Evolutionary conservation across 2,888 invertebrate genomes (phyloP), one percentile per base, ranked within the genome.

Genomic region (Drosophila rubida): DNA sequence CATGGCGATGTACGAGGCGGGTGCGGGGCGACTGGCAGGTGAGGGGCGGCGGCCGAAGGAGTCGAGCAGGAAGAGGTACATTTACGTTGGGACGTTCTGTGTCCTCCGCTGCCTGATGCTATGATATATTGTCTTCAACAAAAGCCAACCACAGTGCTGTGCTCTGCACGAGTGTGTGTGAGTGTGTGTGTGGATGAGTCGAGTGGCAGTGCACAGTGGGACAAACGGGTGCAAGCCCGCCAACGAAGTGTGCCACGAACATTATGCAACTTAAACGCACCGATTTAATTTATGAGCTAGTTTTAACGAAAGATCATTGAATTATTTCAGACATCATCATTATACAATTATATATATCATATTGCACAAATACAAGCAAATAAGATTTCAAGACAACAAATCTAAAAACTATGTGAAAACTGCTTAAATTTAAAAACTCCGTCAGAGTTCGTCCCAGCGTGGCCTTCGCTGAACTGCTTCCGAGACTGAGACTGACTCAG

Each of bases 61-160:
- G 50, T 46, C 8, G 8, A 16, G 42, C 14, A 41, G 27, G 30
- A 44, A 58, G 62, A 39, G 44, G 35, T 72, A 44, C 69, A 72
- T 75, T 82, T 50, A 59, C 65, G 64, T 79, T 74, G 75, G 6
- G 2, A 37, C 35, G 35, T 37, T 37, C 27, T 70, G 49, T 66
- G 54, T 67, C 45, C 78, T 66, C 46, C 50, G 54, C 55, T 67
- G 67, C 72, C 80, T 80, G 84, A 85, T 85, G 84, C 84, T 80
- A 88, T 85, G 88, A 85, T 85, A 85, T 87, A 88, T 87, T 87
- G 84, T 87, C 87, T 79, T 74, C 78, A 69, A 88, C 87, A 88
- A 85, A 88, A 77, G 80, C 84, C 85, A 79, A 85, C 71, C 80
- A 75, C 74, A 81, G 82, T 69, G 44, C 71, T 69, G 59, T 35